phyloP scores from a whole-genome alignment of 2,888 invertebrate genomes.

The Osedax fenrisi region DNA sequence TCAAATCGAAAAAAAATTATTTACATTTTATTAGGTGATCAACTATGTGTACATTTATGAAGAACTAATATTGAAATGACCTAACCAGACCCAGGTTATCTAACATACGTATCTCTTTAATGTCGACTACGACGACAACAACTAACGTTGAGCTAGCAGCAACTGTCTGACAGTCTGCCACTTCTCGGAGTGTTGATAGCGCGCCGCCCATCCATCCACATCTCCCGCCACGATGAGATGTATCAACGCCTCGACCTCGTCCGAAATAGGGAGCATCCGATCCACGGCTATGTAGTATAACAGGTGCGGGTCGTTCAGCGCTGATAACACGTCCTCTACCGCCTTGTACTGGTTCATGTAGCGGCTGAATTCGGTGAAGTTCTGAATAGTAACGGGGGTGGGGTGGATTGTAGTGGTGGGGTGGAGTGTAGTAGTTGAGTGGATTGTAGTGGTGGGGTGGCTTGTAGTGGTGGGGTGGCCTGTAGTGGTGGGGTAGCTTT shows the following conservation, averaged over 20 bases:
- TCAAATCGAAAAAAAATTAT: no score
- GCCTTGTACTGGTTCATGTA: conserved; percentile 68
- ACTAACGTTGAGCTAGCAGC: background rate
- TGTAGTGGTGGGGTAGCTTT: no score
- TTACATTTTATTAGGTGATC: no score
- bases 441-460: no score
- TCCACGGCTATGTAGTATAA: conserved; percentile 78
- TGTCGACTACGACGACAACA: background rate
- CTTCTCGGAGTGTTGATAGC: background rate
- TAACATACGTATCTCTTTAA: no score
- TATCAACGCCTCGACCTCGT: background rate
- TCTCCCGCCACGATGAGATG: background rate
- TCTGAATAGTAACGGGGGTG: no score
- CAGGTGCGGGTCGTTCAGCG: conserved; percentile 85
- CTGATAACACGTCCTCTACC: conserved; percentile 57
- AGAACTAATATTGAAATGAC: no score
- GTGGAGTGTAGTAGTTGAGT: no score
- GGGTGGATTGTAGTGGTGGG: no score
- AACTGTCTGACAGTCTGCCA: background rate
- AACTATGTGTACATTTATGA: no score
- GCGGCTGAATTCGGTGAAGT: conserved; percentile 64
- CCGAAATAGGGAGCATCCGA: conserved; percentile 75
- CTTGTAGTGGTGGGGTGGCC: no score
- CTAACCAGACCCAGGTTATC: no score
- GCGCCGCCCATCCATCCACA: background rate